Conservation (phyloP, 2,888 invertebrate genomes). For the Himalopsyche tibetana region DNA sequence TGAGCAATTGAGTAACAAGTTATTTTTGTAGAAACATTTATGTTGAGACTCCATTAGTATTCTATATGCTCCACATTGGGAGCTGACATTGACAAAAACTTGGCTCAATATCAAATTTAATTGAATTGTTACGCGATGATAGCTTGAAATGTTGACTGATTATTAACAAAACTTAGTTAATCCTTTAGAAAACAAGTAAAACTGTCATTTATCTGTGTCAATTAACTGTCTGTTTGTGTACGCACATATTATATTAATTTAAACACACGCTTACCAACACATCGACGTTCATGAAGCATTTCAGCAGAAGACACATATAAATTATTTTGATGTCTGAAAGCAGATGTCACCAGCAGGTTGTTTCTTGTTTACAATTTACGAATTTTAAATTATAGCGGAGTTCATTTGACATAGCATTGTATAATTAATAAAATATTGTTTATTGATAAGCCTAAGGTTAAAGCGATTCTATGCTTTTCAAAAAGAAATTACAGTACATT, state of each 20-base stretch:
- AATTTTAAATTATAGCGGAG: background rate
- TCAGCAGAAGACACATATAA: background rate
- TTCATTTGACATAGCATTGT: too few species aligned
- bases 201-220: conserved; percentile 28
- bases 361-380: background rate
- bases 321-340: conserved; percentile 8
- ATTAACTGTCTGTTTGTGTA: background rate
- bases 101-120: background rate
- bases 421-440: too few species aligned
- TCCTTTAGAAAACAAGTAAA: background rate
- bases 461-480: too few species aligned
- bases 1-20: too few species aligned
- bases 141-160: background rate
- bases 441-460: too few species aligned
- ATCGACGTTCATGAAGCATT: background rate
- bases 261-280: background rate
- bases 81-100: background rate
- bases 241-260: background rate
- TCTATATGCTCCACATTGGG: too few species aligned
- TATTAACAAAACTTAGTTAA: background rate
- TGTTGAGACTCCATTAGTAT: too few species aligned
- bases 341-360: background rate
- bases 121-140: background rate
- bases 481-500: too few species aligned
- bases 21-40: too few species aligned